Evolutionary conservation across 2,113 vertebrate genomes (phyloP), one percentile per base, ranked within the genome.

Genomic region (Sylvilagus bachmani): DNA sequence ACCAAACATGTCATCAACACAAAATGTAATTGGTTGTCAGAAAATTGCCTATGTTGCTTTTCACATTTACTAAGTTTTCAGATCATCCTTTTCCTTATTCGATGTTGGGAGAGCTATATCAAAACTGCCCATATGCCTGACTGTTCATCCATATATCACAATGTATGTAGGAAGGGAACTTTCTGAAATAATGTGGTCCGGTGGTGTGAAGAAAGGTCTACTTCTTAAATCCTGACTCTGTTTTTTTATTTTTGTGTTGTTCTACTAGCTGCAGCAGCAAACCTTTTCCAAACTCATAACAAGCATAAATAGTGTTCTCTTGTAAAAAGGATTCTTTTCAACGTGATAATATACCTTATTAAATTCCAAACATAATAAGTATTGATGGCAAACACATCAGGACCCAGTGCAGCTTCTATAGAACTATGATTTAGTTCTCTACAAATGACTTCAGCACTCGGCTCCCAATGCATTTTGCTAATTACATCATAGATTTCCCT

Each of bases 401-500:
- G 94, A 86, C 78, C 91, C 87, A 73, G 25, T 92, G 95, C 96
- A 96, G 91, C 97, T 97, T 93, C 95, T 31, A 12, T n/a, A n/a
- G n/a, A n/a, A n/a, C 96, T 89, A 92, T 99, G 99, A 99, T 99
- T 99, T 98, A 99, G 98, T 97, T 98, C 96, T 95, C 95, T 97
- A 83, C 79, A 82, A 97, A 98, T 98, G 97, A 97, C 96, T 98
- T 95, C 92, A 91, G 94, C 95, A 95, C 96, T 97, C 97, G 97
- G 79, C 98, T 98, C 96, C 97, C 66, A 86, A 95, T 98, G 98
- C 97, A 97, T 98, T 98, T 98, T 98, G 98, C 98, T 99, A 99
- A 99, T 99, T 99, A 98, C 98, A 98, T 98, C 99, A 99, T 99
- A 99, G 99, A 99, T 99, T 99, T 99, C 98, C 98, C 96, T 98